These are phyloP conservation scores for Zootermopsis nevadensis DNA, from an alignment of 2,888 invertebrate genomes.

Conservation along the genomic window DNA sequence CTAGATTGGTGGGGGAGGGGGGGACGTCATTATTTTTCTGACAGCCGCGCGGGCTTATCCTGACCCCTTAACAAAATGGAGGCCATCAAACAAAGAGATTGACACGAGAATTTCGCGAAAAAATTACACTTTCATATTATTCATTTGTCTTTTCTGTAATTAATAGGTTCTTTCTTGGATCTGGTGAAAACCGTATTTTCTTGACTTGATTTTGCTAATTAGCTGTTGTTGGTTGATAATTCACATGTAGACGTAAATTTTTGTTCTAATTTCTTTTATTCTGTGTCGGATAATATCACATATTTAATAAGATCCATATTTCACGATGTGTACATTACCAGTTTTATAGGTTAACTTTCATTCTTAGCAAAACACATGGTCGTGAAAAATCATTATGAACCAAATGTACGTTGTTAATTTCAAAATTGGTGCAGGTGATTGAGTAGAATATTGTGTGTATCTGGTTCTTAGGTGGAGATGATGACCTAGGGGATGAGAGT, in stretches of 20 bases:
- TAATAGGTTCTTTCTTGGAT: neutral
- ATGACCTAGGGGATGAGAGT: constrained; percentile 74
- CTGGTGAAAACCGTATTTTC: neutral
- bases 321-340: too few relatives aligned
- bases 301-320: too few relatives aligned
- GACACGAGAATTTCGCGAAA: constrained; percentile 68
- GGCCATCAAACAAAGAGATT: constrained; percentile 82
- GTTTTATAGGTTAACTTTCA: constrained; percentile 25
- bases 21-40: constrained; percentile 67
- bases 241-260: too few relatives aligned
- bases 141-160: neutral
- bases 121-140: constrained; percentile 42
- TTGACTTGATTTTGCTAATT: constrained; percentile 8
- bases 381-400: neutral
- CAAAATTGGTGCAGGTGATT: too few relatives aligned
- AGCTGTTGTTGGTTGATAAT: neutral
- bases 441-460: too few relatives aligned
- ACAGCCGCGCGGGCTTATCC: constrained; percentile 72
- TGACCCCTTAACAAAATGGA: constrained; percentile 84
- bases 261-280: too few relatives aligned
- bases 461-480: constrained; percentile 70
- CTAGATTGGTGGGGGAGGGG: constrained; percentile 58
- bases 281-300: too few relatives aligned
- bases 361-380: constrained; percentile 10
- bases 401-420: too few relatives aligned